phyloP scores from a whole-genome alignment of 2,797 vertebrate species.

The Enteromius argenteus region DNA sequence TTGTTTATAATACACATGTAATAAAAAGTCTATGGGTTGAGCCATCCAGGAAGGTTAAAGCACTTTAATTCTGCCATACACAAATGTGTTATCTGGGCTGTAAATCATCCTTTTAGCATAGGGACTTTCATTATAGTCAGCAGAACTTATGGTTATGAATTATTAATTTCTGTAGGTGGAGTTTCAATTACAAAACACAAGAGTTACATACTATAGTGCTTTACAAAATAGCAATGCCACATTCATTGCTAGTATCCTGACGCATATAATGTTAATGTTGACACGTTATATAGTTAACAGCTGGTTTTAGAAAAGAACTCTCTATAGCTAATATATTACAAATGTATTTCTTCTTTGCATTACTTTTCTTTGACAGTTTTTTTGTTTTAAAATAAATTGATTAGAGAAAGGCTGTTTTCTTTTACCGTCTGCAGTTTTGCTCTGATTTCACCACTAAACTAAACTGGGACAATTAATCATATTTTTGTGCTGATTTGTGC shows the following conservation, averaged over 20 bases:
- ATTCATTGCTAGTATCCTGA: not conserved
- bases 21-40: conserved; percentile 2
- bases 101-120: conserved; percentile 3
- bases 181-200: not conserved
- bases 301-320: not conserved
- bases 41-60: not conserved
- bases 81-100: conserved; percentile 7
- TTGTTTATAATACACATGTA: not conserved
- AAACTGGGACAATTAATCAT: conserved; percentile 75
- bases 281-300: not conserved
- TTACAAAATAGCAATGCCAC: not conserved
- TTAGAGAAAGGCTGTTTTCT: conserved; percentile 67
- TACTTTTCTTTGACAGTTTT: not conserved
- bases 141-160: not conserved
- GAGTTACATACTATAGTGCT: not conserved
- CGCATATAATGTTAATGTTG: not conserved
- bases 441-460: conserved; percentile 72
- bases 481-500: conserved; percentile 73
- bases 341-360: not conserved
- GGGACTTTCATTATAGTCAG: not conserved
- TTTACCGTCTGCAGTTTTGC: conserved; percentile 70
- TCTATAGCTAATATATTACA: not conserved
- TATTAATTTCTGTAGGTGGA: not conserved
- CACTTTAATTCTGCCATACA: not conserved
- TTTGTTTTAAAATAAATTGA: conserved; percentile 70